These are phyloP conservation scores for Muschampia staudingeri DNA, from an alignment of 2,888 invertebrate species.

Conservation along the genomic window DNA sequence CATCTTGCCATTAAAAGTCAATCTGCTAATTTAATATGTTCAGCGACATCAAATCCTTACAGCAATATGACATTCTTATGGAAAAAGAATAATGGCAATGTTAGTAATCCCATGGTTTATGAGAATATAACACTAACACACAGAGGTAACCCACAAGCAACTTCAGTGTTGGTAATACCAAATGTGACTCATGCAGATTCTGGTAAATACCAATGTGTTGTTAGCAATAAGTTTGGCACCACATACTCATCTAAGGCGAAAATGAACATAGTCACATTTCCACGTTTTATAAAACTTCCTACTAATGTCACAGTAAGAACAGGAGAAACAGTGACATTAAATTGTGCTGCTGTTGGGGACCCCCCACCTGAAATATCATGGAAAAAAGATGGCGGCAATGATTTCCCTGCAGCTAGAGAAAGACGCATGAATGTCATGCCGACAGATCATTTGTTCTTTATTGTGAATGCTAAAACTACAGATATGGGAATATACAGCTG, in stretches of 20 bases:
- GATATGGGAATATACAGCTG: conserved; percentile 99
- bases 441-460: conserved; percentile 97
- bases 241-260: conserved; percentile 97
- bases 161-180: conserved; percentile 94
- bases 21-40: conserved; percentile 95
- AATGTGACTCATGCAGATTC: conserved; percentile 96
- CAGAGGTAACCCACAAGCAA: conserved; percentile 92
- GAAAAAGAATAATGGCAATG: conserved; percentile 95
- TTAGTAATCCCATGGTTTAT: conserved; percentile 85
- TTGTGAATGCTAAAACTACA: conserved; percentile 96
- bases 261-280: conserved; percentile 97
- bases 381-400: conserved; percentile 98
- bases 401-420: conserved; percentile 98
- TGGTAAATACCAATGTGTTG: conserved; percentile 98
- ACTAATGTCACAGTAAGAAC: conserved; percentile 96
- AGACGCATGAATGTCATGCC: conserved; percentile 98
- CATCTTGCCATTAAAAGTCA: conserved; percentile 97
- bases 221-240: conserved; percentile 97
- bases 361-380: conserved; percentile 97
- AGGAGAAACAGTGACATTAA: conserved; percentile 96
- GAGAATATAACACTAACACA: conserved; percentile 87
- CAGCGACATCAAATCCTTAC: conserved; percentile 95
- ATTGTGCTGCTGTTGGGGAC: conserved; percentile 98
- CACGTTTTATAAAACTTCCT: conserved; percentile 96
- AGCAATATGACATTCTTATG: conserved; percentile 95